Base-by-base conservation (phyloP, 2,797 vertebrate species). In the Aulostomus chinensis region DNA sequence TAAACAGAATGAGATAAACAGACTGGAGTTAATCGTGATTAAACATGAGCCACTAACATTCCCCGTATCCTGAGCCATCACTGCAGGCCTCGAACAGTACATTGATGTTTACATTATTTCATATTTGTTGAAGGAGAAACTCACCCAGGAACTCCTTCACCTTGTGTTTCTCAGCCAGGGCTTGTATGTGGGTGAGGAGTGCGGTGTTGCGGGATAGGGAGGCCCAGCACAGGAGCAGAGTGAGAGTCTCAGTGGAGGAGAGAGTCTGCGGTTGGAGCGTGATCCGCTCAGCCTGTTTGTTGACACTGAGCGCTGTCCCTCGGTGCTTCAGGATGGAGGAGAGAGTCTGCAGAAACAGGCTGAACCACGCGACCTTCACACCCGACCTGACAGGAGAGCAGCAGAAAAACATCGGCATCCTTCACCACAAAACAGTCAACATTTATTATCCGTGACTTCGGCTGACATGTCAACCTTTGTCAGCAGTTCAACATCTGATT, bases 161-260 rank as follows among this genome's bases (percentile, higher is more conserved):
- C 43, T 70, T 86, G 76, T 89, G 81, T 36, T 89, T 90, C 41
- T 93, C 86, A 39, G 81, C 76, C 30, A 93, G 12, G 1, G 61
- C 29, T 37, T 88, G 92, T 65, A 98, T 55, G 15, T 84, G 86
- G 21, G 83, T 58, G 2, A 93, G 89, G 9, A 97, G 87, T 0
- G 61, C 17, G 4, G 39, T 16, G 45, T 93, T 86, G 18, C 42
- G 85, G 33, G 81, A 71, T 0, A 93, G 16, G 4, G 89, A 49
- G 49, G 92, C 93, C 96, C 95, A 98, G 68, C 89, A 91, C 7
- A 90, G 87, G 39, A 98, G 87, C 63, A 96, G 86, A 9, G 88
- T 0, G 9, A 99, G 90, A 2, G 80, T 64, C 1, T 95, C 91
- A 3, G 51, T 66, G 53, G 69, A 78, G 12, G 95, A 93, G 4